phyloP scores from a whole-genome alignment of 2,797 vertebrate species.

The Spinus pinus region DNA sequence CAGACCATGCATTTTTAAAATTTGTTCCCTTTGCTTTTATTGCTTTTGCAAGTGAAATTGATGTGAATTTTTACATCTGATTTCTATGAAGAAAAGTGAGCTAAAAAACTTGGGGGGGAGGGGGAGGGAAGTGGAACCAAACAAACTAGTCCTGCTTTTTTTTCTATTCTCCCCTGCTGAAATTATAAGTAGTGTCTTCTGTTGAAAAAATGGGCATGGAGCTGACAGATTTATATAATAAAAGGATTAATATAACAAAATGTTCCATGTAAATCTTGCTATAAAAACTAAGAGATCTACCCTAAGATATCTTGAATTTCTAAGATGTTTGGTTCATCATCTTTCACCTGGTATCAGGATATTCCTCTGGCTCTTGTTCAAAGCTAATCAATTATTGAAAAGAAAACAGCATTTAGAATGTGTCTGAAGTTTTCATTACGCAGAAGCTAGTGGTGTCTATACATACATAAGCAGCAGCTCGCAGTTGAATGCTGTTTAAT shows the following conservation, averaged over 20 bases:
- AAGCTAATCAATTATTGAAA: background rate
- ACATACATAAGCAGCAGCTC: background rate
- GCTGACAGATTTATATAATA: background rate
- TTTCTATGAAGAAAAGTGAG: conserved; percentile 11
- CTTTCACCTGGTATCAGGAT: background rate
- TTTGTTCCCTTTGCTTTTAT: conserved; percentile 36
- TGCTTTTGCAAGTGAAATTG: conserved; percentile 65
- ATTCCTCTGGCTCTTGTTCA: background rate
- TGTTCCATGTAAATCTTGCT: background rate
- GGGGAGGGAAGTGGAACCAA: background rate
- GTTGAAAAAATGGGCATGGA: background rate
- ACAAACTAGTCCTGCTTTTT: background rate
- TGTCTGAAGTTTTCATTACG: background rate
- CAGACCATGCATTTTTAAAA: conserved; percentile 41
- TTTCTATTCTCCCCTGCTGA: background rate
- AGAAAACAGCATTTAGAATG: background rate
- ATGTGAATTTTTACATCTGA: conserved; percentile 66
- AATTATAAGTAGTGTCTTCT: background rate
- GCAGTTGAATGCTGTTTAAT: background rate
- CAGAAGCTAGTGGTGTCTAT: background rate
- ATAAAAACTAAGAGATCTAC: conserved; percentile 1
- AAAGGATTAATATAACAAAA: conserved; percentile 36
- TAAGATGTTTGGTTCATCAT: background rate
- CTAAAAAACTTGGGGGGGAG: background rate
- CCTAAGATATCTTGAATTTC: background rate